Evolutionary conservation across 2,888 invertebrate species (phyloP), one percentile per base, ranked within the genome.

Genomic region (Drosophila crucigera): DNA sequence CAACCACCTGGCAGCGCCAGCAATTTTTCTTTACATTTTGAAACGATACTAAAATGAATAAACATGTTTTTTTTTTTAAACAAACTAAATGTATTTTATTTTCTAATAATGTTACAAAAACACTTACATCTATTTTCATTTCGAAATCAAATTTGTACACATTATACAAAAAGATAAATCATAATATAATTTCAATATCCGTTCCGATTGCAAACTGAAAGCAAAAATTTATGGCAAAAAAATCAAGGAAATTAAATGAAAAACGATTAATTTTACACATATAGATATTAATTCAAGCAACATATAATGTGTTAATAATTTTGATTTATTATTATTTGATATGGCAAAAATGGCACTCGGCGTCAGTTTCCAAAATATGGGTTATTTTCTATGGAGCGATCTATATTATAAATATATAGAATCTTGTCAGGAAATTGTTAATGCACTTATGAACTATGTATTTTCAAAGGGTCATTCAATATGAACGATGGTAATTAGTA

Each of bases 121-220:
- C 59, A 55, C 80, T 77, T 83, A 86, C 47, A 11, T 53, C 79
- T 83, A 84, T 22, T 61, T 61, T 68, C 37, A 78, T 73, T 58
- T 62, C 43, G 28, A 70, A 50, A 49, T 47, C 49, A 69, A 69
- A 62, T 67, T 73, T 82, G 71, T 81, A 83, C 83, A 84, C 43
- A 71, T 75, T 78, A 55, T 76, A 82, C 73, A 82, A 71, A 68
- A 76, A 67, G 61, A 35, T 43, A 65, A 76, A 72, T 91, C 68
- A 92, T 84, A 92, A 82, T 76, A 89, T 91, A 76, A 92, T 88
- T 90, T 92, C 92, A 91, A 91, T 83, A 80, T 92, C 92, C 84
- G 80, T 91, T 83, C 86, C 86, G 84, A 92, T 80, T 79, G 72
- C 84, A 66, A 91, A 87, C 92, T 92, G 91, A 70, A 90, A 89